Evolutionary conservation across 2,113 vertebrate species (phyloP).

Genomic region (Trogon surrucura): DNA sequence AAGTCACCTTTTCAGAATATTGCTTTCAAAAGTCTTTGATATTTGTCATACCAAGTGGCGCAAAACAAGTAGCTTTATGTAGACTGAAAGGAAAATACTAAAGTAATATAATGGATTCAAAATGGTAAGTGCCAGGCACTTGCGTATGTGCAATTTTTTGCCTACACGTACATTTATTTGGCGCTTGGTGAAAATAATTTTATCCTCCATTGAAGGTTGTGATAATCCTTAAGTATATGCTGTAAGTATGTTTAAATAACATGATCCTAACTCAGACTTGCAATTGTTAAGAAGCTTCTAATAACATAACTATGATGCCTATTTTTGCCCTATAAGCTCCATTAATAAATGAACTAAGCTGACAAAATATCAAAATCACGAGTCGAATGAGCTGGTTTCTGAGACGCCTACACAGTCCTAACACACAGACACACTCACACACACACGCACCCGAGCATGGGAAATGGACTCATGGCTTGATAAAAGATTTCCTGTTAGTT

Average conservation of each 20-base stretch:
- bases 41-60: neutral
- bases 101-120: neutral
- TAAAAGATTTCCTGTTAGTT: neutral
- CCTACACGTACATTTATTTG: neutral
- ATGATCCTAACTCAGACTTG: neutral
- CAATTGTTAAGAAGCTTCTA: neutral
- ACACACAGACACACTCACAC: neutral
- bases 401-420: neutral
- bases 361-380: neutral
- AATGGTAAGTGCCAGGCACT: neutral
- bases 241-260: neutral
- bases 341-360: neutral
- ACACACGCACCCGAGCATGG: fast-evolving
- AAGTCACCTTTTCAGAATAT: neutral
- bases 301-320: neutral
- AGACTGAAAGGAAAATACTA: neutral
- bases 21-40: neutral
- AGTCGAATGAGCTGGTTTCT: neutral
- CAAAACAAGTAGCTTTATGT: neutral
- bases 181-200: neutral
- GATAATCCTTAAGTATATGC: neutral
- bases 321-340: neutral
- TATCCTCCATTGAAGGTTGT: neutral
- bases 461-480: neutral
- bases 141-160: neutral